Evolutionary conservation across 2,113 vertebrate genomes (phyloP).

Genomic region (Pogonocichla stellata): DNA sequence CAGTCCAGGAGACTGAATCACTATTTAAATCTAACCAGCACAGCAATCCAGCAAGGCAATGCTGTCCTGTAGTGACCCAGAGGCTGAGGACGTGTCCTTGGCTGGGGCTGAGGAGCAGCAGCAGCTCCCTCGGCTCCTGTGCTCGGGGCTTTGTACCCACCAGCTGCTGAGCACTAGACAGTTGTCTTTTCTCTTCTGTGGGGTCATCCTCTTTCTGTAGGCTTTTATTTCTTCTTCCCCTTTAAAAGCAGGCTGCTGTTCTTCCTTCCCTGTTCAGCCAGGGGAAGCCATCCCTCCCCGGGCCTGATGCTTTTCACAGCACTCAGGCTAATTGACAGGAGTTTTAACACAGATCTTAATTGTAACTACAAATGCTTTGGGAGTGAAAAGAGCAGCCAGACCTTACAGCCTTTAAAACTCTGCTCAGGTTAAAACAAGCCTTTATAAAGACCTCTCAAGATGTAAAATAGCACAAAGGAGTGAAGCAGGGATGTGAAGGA

Average conservation of each 20-base stretch:
- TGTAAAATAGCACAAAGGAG: not conserved
- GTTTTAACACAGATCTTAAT: constrained; percentile 38
- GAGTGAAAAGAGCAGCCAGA: constrained; percentile 5
- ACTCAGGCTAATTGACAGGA: constrained; percentile 3
- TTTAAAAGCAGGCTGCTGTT: constrained; percentile 32
- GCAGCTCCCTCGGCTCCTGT: not conserved
- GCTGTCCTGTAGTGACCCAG: not conserved
- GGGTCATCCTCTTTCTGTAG: constrained; percentile 12
- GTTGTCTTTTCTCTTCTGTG: not conserved
- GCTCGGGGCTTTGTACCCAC: not conserved
- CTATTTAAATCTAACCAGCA: not conserved
- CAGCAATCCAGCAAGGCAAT: not conserved
- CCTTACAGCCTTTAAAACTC: not conserved
- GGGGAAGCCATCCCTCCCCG: not conserved
- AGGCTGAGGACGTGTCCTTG: not conserved
- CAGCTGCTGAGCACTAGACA: not conserved
- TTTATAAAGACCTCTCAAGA: not conserved
- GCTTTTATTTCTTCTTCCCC: constrained; percentile 20
- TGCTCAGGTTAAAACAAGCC: not conserved
- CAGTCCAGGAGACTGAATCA: not conserved
- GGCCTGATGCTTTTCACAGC: not conserved
- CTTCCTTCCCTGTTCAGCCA: constrained; percentile 4
- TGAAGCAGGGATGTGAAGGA: not conserved
- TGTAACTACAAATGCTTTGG: constrained; percentile 47
- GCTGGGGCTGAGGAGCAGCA: not conserved